These are phyloP conservation scores for Philopotamus ludificatus DNA, from an alignment of 1,140 invertebrate genomes.

Conservation along the genomic window DNA sequence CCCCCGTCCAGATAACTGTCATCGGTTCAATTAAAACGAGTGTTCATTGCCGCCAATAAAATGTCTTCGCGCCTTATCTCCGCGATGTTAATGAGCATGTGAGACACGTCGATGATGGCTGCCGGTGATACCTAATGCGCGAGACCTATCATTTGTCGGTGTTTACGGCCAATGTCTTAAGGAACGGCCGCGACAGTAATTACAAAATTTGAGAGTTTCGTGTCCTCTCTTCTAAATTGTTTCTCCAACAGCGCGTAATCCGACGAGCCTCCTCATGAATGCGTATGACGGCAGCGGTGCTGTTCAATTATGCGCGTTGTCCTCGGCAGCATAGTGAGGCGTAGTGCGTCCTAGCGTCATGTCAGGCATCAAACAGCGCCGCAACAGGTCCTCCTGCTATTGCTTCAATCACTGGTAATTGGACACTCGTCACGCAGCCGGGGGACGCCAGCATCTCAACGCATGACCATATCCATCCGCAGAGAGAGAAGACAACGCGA, in stretches of 20 bases:
- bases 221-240: too few species aligned
- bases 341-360: constrained; percentile 6
- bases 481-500: too few species aligned
- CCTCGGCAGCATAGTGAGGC: constrained; percentile 5
- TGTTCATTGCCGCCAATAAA: constrained; percentile 10
- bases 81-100: constrained; percentile 1
- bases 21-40: neutral
- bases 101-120: neutral
- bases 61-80: neutral
- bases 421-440: constrained; percentile 20
- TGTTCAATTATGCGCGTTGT: constrained; percentile 4
- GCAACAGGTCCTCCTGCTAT: constrained; percentile 19
- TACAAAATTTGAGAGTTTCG: too few species aligned
- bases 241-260: too few species aligned
- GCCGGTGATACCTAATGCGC: neutral
- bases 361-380: constrained; percentile 7
- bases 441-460: neutral
- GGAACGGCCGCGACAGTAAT: neutral
- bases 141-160: neutral
- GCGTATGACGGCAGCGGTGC: too few species aligned
- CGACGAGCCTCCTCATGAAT: too few species aligned
- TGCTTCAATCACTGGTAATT: constrained; percentile 31
- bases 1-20: neutral
- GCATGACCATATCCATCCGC: neutral
- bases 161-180: neutral